Conservation (phyloP, 2,113 vertebrate species). For the Peromyscus maniculatus region DNA sequence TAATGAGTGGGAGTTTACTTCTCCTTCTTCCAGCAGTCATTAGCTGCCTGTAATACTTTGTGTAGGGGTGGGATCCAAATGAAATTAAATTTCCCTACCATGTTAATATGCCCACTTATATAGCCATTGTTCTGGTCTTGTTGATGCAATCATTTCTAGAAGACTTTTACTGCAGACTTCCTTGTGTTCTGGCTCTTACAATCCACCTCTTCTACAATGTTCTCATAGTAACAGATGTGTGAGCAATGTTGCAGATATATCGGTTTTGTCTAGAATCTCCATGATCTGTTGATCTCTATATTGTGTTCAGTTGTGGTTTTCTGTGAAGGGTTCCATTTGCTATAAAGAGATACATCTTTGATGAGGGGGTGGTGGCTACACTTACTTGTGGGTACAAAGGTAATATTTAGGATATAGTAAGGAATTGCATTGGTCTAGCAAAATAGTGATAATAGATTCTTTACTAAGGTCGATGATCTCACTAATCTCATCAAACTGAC, state of each 20-base stretch:
- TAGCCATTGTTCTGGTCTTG: too few species aligned
- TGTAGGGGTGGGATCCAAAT: neutral
- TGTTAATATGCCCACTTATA: too few species aligned
- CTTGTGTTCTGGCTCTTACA: too few species aligned
- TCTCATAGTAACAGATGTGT: too few species aligned
- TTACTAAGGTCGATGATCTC: neutral
- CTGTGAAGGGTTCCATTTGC: neutral
- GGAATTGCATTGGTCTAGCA: neutral
- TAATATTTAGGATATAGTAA: neutral
- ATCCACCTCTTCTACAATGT: too few species aligned
- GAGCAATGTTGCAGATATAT: too few species aligned
- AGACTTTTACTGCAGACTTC: neutral
- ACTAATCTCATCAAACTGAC: neutral
- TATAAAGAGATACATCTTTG: neutral
- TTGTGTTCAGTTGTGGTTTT: neutral
- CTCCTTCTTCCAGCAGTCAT: neutral
- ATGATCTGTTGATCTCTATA: too few species aligned
- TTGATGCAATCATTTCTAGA: neutral
- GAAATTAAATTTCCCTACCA: too few species aligned
- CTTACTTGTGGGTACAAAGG: neutral
- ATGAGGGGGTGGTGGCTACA: neutral
- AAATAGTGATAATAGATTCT: neutral
- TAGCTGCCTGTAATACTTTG: neutral
- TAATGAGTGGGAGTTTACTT: neutral
- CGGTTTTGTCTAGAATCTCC: too few species aligned